phyloP scores from a whole-genome alignment of 2,888 invertebrate genomes.

The Synergus gifuensis region DNA sequence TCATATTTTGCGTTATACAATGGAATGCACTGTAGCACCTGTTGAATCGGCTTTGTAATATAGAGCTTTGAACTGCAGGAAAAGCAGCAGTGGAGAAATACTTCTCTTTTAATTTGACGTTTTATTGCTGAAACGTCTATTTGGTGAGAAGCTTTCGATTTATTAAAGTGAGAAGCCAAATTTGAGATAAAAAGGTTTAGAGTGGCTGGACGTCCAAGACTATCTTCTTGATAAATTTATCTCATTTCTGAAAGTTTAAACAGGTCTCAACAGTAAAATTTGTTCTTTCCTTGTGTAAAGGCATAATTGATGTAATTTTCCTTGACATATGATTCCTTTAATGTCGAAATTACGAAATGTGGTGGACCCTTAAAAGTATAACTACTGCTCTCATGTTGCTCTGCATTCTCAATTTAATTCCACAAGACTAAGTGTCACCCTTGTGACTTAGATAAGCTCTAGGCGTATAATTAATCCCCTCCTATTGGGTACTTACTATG shows the following conservation, averaged over 20 bases:
- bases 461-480: conserved; percentile 20
- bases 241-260: not conserved
- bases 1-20: conserved; percentile 31
- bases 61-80: not conserved
- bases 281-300: no score
- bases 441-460: conserved; percentile 25
- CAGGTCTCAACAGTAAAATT: not conserved
- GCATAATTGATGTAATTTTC: not conserved
- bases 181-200: not conserved
- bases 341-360: not conserved
- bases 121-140: conserved; percentile 12
- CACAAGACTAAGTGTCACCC: conserved; percentile 22
- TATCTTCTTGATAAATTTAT: not conserved
- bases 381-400: not conserved
- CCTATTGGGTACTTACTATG: not conserved
- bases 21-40: conserved; percentile 34
- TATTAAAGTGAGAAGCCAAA: conserved; percentile 4
- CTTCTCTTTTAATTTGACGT: conserved; percentile 33
- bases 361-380: not conserved
- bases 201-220: not conserved
- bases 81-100: conserved; percentile 20
- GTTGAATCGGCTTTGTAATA: conserved; percentile 32
- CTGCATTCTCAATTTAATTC: conserved; percentile 26
- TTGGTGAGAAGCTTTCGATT: conserved; percentile 11
- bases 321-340: not conserved